Base-by-base conservation (phyloP, 2,888 invertebrate species). In the Acleris laterana region DNA sequence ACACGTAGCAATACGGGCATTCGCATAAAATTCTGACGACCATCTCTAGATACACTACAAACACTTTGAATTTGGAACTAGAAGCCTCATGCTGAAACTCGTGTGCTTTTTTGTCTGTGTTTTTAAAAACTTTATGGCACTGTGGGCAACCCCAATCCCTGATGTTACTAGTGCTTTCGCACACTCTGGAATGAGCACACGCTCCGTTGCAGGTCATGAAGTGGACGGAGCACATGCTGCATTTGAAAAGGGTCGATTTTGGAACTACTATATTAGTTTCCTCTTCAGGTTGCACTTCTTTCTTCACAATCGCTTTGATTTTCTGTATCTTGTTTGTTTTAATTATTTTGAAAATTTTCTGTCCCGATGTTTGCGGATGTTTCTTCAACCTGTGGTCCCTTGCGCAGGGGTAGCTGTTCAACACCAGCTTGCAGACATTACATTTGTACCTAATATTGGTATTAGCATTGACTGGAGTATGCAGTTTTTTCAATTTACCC, bases 231-330 rank as follows among this genome's bases (percentile, higher is more conserved):
- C 85, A 86, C 0, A 72, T 69, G 0, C 72, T 50, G 46, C 84
- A 84, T 28, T 77, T 75, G 9, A 81, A 83, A 9, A 84, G n/a
- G 0, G 74, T 69, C 0, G 75, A 73, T 57, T 74, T 75, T 0
- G 82, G 80, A 9, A 83, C 71, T 0, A 74, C 49, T 0, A 70
- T 17, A 13, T 3, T 19, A 22, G 19, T n/a, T 1, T 25, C 50
- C 1, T 65, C 42, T 16, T 60, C 22, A 9, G 13, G 6, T 13
- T n/a, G 22, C 11, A 19, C 3, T 19, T 44, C 57, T 7, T 59
- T 64, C n/a, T 63, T 53, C 13, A 46, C 38, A 32, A 16, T 62
- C 25, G 49, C 1, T 13, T 46, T 59, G 1, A 7, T 3, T 60
- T 59, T 55, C 7, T 60, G 52, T 13, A 49, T 48, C 38, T 68